Conservation (phyloP, 2,797 vertebrate species). For the Hemibagrus guttatus region DNA sequence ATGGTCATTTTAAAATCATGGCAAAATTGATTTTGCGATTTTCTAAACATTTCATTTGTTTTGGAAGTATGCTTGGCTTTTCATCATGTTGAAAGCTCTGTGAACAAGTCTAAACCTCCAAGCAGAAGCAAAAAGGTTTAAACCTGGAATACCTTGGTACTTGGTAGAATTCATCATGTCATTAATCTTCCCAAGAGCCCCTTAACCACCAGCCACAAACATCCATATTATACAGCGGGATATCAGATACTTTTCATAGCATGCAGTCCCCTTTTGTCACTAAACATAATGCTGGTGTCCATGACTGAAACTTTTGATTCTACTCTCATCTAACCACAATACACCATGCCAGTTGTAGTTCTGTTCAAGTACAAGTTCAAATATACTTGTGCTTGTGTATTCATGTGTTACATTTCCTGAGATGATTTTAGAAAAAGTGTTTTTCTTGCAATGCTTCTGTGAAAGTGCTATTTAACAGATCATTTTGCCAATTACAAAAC, state of each 20-base stretch:
- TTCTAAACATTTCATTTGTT: neutral
- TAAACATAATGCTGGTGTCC: neutral
- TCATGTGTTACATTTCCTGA: neutral
- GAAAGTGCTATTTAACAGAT: neutral
- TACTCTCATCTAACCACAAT: neutral
- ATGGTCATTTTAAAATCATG: neutral
- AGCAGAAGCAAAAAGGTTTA: neutral
- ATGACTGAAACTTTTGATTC: neutral
- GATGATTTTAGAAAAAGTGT: neutral
- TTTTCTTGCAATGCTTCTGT: neutral
- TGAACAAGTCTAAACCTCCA: neutral
- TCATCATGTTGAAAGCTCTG: conserved; percentile 7
- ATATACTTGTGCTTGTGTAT: no score
- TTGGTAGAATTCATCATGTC: neutral
- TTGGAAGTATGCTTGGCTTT: neutral
- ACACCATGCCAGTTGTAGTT: neutral
- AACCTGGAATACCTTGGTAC: neutral
- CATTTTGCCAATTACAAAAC: neutral
- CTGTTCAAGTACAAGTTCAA: no score
- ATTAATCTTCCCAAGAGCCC: neutral
- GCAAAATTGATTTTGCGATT: neutral
- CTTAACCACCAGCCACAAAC: neutral
- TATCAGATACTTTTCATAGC: neutral
- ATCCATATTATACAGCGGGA: neutral
- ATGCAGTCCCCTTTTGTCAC: neutral